Percentiles rank a stretch among this genome's conserved stretches.
These are phyloP conservation scores for Latheticus oryzae DNA, from an alignment of 2,888 invertebrate species.

Conservation along the genomic window DNA sequence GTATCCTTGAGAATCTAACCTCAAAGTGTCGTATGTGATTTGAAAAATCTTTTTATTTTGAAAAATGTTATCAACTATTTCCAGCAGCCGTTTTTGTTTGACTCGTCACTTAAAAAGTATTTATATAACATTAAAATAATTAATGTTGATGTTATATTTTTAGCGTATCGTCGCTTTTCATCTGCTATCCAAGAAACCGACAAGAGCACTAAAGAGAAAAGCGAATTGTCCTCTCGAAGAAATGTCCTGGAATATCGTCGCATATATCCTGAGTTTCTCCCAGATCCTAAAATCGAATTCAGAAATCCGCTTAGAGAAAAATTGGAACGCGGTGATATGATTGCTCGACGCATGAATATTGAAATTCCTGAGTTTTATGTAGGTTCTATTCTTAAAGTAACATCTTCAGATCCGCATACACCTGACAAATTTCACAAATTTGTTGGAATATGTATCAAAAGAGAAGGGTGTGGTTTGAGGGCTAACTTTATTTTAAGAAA, in stretches of 20 bases:
- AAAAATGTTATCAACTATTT: constrained; percentile 5
- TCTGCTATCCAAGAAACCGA: background rate
- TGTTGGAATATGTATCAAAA: constrained; percentile 94
- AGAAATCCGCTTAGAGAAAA: constrained; percentile 87
- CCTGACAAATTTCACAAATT: constrained; percentile 87
- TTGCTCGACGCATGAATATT: constrained; percentile 81
- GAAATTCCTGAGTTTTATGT: constrained; percentile 99
- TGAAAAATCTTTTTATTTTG: no score
- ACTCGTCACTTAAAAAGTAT: constrained; percentile 18
- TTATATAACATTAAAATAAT: background rate
- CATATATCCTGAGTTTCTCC: constrained; percentile 92
- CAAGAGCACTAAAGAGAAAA: background rate
- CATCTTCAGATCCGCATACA: constrained; percentile 86
- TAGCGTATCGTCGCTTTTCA: constrained; percentile 10
- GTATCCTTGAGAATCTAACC: no score
- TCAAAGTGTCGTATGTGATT: no score
- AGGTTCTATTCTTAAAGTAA: constrained; percentile 90
- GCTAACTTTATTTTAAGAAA: constrained; percentile 91
- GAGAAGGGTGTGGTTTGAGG: constrained; percentile 84
- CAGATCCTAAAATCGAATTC: constrained; percentile 82
- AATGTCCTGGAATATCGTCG: constrained; percentile 71
- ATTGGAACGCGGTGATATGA: constrained; percentile 93
- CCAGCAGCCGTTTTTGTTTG: background rate
- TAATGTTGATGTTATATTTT: background rate
- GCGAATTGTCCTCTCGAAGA: constrained; percentile 38